Evolutionary conservation across 2,888 invertebrate species (phyloP).

Genomic region (Caenorhabditis uteleia): DNA sequence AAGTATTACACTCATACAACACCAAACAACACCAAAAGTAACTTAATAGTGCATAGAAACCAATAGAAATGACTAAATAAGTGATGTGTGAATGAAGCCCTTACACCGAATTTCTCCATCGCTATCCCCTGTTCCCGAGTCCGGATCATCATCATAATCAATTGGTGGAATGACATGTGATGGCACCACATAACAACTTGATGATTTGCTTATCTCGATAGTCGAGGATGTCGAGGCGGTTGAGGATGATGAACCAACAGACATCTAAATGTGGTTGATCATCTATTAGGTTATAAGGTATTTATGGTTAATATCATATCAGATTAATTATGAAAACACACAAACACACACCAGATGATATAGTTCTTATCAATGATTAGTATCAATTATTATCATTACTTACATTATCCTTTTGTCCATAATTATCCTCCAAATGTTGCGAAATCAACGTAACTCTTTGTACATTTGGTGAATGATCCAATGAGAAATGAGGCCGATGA

Average conservation of each 20-base stretch:
- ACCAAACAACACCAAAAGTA: neutral
- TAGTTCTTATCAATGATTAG: neutral
- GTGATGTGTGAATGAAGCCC: too few species aligned
- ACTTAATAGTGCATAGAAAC: neutral
- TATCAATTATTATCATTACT: too few species aligned
- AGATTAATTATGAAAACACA: constrained; percentile 21
- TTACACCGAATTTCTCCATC: constrained; percentile 57
- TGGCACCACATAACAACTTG: constrained; percentile 9
- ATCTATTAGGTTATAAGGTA: too few species aligned
- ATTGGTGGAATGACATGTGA: constrained; percentile 57
- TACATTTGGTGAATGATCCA: constrained; percentile 40
- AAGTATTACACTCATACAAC: neutral
- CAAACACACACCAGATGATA: constrained; percentile 4
- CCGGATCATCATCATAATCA: constrained; percentile 65
- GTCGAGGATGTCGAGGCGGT: constrained; percentile 41
- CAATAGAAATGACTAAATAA: too few species aligned
- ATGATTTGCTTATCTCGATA: constrained; percentile 21
- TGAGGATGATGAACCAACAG: constrained; percentile 55
- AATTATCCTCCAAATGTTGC: constrained; percentile 67
- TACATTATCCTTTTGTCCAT: constrained; percentile 56
- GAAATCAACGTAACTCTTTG: constrained; percentile 66
- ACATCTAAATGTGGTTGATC: constrained; percentile 50
- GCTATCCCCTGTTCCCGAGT: constrained; percentile 65
- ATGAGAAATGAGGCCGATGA: constrained; percentile 42
- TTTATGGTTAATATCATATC: constrained; percentile 1